A percentile compares a stretch with the other conserved stretches of the same genome.
These are phyloP conservation scores for Acanthopagrus latus DNA, from an alignment of 2,797 vertebrate genomes.

Conservation along the genomic window DNA sequence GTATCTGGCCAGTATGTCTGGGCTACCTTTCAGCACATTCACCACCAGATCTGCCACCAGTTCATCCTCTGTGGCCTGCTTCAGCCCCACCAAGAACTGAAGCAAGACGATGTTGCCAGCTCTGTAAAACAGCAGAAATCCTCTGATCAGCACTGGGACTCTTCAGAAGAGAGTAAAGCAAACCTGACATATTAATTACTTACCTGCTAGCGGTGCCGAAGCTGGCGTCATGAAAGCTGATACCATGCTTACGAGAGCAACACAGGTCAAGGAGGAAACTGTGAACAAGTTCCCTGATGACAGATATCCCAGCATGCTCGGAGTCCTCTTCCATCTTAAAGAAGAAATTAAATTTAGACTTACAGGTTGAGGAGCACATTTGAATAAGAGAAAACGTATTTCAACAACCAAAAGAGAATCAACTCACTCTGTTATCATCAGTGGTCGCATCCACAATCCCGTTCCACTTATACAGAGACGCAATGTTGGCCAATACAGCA, in stretches of 20 bases:
- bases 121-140: conserved; percentile 61
- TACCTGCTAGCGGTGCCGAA: conserved; percentile 93
- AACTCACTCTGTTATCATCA: conserved; percentile 82
- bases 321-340: conserved; percentile 66
- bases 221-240: conserved; percentile 93
- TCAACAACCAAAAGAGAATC: background rate
- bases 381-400: background rate
- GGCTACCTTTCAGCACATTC: conserved; percentile 89
- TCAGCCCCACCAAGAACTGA: conserved; percentile 93
- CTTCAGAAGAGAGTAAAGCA: background rate
- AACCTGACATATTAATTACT: background rate
- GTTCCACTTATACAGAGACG: conserved; percentile 93
- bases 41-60: conserved; percentile 91
- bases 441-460: conserved; percentile 89
- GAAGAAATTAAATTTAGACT: background rate
- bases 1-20: conserved; percentile 92
- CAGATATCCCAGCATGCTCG: conserved; percentile 79
- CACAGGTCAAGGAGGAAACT: conserved; percentile 93
- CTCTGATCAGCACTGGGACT: background rate
- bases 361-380: background rate
- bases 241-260: conserved; percentile 95
- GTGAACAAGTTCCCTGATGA: conserved; percentile 90
- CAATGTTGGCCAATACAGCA: conserved; percentile 87
- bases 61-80: conserved; percentile 90
- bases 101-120: conserved; percentile 93